Evolutionary conservation across 2,888 invertebrate species (phyloP).

Genomic region (Erpobdella octoculata): DNA sequence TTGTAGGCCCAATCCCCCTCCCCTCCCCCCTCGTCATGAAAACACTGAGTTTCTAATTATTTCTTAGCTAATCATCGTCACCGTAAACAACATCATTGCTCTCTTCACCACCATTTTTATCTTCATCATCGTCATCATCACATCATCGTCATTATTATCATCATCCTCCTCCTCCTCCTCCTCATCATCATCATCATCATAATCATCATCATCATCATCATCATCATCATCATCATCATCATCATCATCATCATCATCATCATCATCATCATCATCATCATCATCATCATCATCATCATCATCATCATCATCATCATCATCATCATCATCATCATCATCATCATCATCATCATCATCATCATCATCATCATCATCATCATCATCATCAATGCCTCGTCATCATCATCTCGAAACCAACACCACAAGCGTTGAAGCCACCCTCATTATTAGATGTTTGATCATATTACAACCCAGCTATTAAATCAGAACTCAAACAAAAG

Average conservation of each 20-base stretch:
- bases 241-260: conserved; percentile 27
- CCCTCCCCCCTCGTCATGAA: no score
- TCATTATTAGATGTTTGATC: no score
- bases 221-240: conserved; percentile 30
- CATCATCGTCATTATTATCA: not conserved
- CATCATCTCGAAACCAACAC: no score
- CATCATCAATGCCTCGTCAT: not conserved
- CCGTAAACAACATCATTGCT: no score
- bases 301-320: not conserved
- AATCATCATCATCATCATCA: not conserved
- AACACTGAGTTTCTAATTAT: no score
- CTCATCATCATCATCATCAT: not conserved
- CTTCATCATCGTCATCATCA: no score
- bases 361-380: not conserved
- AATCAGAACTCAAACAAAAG: no score
- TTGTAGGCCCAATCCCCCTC: no score
- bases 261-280: conserved; percentile 25
- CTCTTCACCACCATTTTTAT: no score
- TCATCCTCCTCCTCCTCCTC: not conserved
- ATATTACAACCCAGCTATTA: no score
- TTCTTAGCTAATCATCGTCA: no score
- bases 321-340: not conserved
- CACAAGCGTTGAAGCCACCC: no score
- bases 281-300: conserved; percentile 2
- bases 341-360: conserved; percentile 1